Evolutionary conservation across 1,140 invertebrate species (phyloP), one percentile per base, ranked within the genome.

Genomic region (Plutomurus gul): DNA sequence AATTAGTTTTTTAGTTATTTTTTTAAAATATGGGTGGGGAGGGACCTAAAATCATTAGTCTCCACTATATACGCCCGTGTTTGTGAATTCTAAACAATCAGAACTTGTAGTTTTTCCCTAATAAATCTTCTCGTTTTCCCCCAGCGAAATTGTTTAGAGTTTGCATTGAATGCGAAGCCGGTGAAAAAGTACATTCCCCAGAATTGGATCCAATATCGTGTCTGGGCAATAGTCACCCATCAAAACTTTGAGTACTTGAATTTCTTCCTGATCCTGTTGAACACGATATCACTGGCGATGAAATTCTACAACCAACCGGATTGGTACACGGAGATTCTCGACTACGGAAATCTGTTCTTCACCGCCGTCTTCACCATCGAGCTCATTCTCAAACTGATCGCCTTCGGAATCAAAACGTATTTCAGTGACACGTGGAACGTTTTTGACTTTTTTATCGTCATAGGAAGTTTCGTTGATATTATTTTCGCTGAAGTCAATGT

Each of bases 191-290:
- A 99, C 88, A 99, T 99, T 88, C 98, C 98, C 16, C 98, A 99
- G 86, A 95, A 97, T 86, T 91, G 95, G 80, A 94, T 98, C 85
- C 98, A 99, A 87, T 99, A 99, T 88, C 97, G 97, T 90, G 93
- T 99, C 20, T 99, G 98, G 98, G 98, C 96, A 95, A 97, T 99
- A 87, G 97, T 99, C 13, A 99, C 98, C 7, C 99, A 98, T 11
- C 95, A 96, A 85, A 94, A 95, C 4, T 99, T 99, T 88, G 98
- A 99, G 87, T 99, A 99, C 87, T 94, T 95, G 27, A 99, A 99
- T 85, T 99, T 99, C 87, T 92, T 93, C 27, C 89, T 99, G 46
- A 99, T 99, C 86, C 93, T 99, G 90, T 92, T 98, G 86, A 99
- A 99, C 87, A 99, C 98, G 6, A 92, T 99, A 25, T 96, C 96